Evolutionary conservation across 2,888 invertebrate species (phyloP).

Genomic region (Drosophila tanythrix): DNA sequence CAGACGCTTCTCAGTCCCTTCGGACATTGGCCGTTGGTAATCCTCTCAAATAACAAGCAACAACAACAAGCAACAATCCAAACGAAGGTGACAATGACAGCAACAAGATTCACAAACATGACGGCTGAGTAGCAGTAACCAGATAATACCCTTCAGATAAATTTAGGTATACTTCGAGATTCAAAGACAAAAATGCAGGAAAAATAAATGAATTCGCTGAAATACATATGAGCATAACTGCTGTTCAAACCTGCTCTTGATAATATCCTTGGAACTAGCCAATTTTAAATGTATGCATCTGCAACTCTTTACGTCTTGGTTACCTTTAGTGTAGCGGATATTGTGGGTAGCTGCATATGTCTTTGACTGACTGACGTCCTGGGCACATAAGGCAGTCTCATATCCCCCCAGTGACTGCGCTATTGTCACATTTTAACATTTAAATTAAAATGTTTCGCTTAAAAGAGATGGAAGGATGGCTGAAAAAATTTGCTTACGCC

Average conservation of each 20-base stretch:
- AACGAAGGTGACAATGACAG: conserved; percentile 46
- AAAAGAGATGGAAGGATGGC: conserved; percentile 55
- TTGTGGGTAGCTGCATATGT: conserved; percentile 34
- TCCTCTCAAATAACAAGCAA: conserved; percentile 68
- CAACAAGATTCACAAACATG: conserved; percentile 38
- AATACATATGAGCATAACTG: not conserved
- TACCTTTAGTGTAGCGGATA: conserved; percentile 3
- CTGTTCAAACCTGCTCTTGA: too few relatives aligned
- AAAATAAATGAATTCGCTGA: not conserved
- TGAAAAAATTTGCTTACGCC: conserved; percentile 64
- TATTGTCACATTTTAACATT: conserved; percentile 80
- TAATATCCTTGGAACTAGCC: not conserved
- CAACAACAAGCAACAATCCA: conserved; percentile 41
- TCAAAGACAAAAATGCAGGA: not conserved
- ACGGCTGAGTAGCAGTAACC: conserved; percentile 7
- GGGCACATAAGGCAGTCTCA: conserved; percentile 55
- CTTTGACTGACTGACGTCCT: conserved; percentile 64
- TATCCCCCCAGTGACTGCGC: conserved; percentile 52
- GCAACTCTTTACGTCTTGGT: not conserved
- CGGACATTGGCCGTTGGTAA: conserved; percentile 72
- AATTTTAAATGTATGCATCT: not conserved
- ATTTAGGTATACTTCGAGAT: not conserved
- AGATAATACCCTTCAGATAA: conserved; percentile 54
- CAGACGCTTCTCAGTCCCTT: conserved; percentile 42
- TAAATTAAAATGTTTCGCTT: conserved; percentile 80